Base-by-base conservation (phyloP, 2,113 vertebrate genomes). In the Maccullochella peelii region DNA sequence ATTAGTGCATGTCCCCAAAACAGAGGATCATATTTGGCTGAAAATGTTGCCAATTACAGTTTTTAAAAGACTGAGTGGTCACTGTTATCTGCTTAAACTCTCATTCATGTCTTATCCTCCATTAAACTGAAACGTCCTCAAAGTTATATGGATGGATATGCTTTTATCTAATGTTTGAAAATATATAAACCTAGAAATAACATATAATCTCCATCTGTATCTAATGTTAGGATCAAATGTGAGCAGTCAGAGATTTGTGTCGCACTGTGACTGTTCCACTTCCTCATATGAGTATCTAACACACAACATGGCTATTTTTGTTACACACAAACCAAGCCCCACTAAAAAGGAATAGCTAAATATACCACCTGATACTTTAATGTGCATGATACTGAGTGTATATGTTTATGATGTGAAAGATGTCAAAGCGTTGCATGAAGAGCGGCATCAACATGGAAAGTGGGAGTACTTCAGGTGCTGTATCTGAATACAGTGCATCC, bases 381-480 rank as follows among this genome's bases (percentile, higher is more conserved):
- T 57, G 21, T 65, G 6, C 18, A 49, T 1, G 14, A 54, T 21
- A n/a, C 20, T 75, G 38, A 33, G 66, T 67, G 20, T 79, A 14
- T 68, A 7, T 86, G 65, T 89, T 81, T 79, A 36, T 87, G 71
- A 78, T 70, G 69, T 70, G 73, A 77, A 75, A 90, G 91, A n/a
- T n/a, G n/a, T n/a, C 21, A 18, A n/a, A 44, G 61, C 20, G 1
- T 42, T 67, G 72, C 83, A 82, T 66, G 15, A 73, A 21, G 69
- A 77, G 11, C 55, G 42, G 0, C 23, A 58, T 21, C 73, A 4
- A 0, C 76, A 4, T 18, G 83, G 76, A 68, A 15, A 75, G 23
- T 73, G 74, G 59, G 27, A 78, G 38, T 90, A 91, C 79, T 21
- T 33, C 88, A 91, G 91, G 81, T 90, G 85, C 38, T 52, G 87